Percentiles rank a stretch among this genome's conserved stretches.
phyloP scores from a whole-genome alignment of 2,113 vertebrate species.

The Phyllostomus discolor region DNA sequence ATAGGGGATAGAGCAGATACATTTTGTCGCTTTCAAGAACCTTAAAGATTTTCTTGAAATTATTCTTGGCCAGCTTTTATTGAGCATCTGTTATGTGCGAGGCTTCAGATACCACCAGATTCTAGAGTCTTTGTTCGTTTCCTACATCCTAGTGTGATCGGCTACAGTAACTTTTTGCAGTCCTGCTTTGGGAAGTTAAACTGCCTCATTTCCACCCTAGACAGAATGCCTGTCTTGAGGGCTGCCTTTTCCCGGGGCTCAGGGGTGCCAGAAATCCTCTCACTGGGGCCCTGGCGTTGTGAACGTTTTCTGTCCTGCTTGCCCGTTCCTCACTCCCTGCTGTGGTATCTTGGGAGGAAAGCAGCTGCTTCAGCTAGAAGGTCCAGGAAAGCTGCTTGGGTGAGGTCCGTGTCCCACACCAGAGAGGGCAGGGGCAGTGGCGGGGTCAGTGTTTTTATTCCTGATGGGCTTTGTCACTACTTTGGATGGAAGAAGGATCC shows the following conservation, averaged over 20 bases:
- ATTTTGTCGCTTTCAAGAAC: background rate
- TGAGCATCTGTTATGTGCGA: background rate
- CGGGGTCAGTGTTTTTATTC: background rate
- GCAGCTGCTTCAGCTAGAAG: background rate
- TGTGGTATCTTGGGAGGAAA: background rate
- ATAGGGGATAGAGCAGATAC: background rate
- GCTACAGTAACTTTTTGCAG: background rate
- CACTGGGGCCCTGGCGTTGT: background rate
- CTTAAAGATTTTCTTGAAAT: background rate
- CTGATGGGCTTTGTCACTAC: conserved; percentile 35
- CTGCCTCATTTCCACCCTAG: background rate
- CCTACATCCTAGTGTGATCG: background rate
- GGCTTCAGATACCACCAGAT: background rate
- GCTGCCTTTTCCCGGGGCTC: background rate
- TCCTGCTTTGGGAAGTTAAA: background rate
- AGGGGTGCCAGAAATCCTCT: background rate
- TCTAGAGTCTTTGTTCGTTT: background rate
- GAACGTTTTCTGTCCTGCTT: background rate
- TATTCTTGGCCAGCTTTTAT: background rate
- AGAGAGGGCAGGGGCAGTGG: background rate
- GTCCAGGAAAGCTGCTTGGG: background rate
- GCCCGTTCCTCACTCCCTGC: background rate
- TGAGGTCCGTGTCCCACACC: background rate
- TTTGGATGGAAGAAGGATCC: conserved; percentile 39
- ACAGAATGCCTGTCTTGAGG: background rate